A percentile compares a stretch with the other conserved stretches of the same genome.
phyloP scores from a whole-genome alignment of 2,888 invertebrate genomes.

The Heliconius erato region DNA sequence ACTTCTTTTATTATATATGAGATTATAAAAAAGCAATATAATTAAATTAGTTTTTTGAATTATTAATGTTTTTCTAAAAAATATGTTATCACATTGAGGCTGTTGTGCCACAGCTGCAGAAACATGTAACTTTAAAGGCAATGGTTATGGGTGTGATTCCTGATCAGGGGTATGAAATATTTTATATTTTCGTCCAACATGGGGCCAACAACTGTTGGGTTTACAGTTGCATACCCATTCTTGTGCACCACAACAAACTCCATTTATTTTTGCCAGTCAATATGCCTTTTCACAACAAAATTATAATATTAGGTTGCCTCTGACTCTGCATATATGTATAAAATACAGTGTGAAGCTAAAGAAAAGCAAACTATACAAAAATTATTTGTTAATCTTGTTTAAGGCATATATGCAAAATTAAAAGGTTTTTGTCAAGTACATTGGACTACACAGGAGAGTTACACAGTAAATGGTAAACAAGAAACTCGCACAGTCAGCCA shows the following conservation, averaged over 20 bases:
- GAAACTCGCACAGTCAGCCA: constrained; percentile 68
- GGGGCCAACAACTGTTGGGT: no score
- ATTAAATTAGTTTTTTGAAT: not conserved
- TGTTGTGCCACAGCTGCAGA: no score
- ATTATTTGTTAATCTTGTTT: not conserved
- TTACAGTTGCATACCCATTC: no score
- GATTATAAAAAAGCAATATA: not conserved
- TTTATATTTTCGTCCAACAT: no score
- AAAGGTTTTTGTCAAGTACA: constrained; percentile 83
- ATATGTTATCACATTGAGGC: not conserved
- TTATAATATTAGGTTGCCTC: not conserved
- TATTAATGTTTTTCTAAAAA: not conserved
- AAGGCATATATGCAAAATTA: constrained; percentile 83
- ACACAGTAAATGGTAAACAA: constrained; percentile 61
- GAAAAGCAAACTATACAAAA: not conserved
- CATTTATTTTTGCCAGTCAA: not conserved
- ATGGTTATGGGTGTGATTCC: no score
- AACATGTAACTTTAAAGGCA: no score
- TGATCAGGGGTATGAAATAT: no score
- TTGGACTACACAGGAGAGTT: constrained; percentile 73
- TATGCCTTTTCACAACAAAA: not conserved
- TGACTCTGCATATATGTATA: not conserved
- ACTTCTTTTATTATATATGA: not conserved
- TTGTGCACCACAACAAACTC: no score
- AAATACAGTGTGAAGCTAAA: not conserved